Base-by-base conservation (phyloP, 2,113 vertebrate genomes). In the Cebidichthys violaceus region DNA sequence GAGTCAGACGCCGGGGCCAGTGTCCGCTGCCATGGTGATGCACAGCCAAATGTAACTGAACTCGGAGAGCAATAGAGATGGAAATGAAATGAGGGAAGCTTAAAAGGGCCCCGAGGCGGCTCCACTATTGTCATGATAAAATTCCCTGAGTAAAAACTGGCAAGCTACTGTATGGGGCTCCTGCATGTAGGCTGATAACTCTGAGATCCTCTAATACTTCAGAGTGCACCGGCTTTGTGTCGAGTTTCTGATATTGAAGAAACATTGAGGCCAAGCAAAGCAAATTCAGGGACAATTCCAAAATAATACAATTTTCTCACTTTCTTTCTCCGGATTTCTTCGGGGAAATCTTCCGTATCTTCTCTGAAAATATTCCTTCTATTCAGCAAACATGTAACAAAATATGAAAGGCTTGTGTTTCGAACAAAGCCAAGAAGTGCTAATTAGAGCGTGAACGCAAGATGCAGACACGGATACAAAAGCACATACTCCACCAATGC, bases 1-100 rank as follows among this genome's bases (percentile, higher is more conserved):
- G 89, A 89, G 77, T 86, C 87, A 88, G 83, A 84, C 69, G 59
- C 39, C 24, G 81, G 84, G 87, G 86, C 88, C 75, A 87, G 60
- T 83, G 89, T 90, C 86, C 83, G 86, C 88, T 90, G 86, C 88
- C 86, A 90, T 90, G 90, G 81, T 83, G 86, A 92, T 78, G 86
- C 88, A 82, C 75, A 37, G 83, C 75, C 88, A 77, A 88, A 89
- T 89, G 89, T 89, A 92, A 89, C 72, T 70, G 83, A 89, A 87
- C 81, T 83, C 70, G 0, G 75, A 87, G 75, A 75, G 85, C 77
- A 75, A 79, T 76, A 77, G 82, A 90, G 77, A 88, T 83, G 83
- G 89, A 90, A 87, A 90, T 85, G 60, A 87, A 87, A 90, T 87
- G 83, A 85, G 70, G 65, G 71, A 68, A 79, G 75, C 75, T 85